Evolutionary conservation across 2,113 vertebrate species (phyloP), one percentile per base, ranked within the genome.

Genomic region (Candoia aspera): DNA sequence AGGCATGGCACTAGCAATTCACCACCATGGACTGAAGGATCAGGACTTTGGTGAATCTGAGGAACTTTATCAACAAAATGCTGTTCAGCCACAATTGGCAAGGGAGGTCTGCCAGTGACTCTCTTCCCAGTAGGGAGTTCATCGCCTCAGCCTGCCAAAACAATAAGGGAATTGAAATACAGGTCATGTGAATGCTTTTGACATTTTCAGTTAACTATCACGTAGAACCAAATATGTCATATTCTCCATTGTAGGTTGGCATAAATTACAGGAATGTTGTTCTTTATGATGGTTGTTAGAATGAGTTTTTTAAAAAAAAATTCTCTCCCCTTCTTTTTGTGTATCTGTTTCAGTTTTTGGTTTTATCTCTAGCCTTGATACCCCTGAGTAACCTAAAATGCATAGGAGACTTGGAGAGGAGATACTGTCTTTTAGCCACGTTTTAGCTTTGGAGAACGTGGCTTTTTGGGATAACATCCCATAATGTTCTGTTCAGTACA

Each of bases 401-500:
- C n/a, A 6, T 86, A 46, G 2, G 17, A 29, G 33, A 37, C 33
- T 58, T 73, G 42, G 60, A 91, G 53, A 59, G 83, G 29, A 85
- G 24, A 53, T 53, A 85, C 19, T 4, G 5, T 49, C 9, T 2
- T 59, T 1, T 46, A 88, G 21, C 11, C 68, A 88, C 68, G 6
- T 88, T 88, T 19, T 73, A 23, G 58, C 49, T 88, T 79, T 84
- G 59, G 13, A 24, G 3, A 49, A 37, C 57, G 79, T 86, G 0
- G 0, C 0, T 26, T 1, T 84, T 55, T 86, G 54, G 37, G 4
- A 58, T 3, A 79, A 42, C 33, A 68, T 64, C 42, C 64, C 4
- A 21, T 59, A 60, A 46, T 53, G 23, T 91, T 93, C 85, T 94
- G 29, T 64, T 26, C 42, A 79, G 87, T 84, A 94, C 85, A 93